Base-by-base conservation (phyloP, 2,113 vertebrate species). In the Alethe diademata region DNA sequence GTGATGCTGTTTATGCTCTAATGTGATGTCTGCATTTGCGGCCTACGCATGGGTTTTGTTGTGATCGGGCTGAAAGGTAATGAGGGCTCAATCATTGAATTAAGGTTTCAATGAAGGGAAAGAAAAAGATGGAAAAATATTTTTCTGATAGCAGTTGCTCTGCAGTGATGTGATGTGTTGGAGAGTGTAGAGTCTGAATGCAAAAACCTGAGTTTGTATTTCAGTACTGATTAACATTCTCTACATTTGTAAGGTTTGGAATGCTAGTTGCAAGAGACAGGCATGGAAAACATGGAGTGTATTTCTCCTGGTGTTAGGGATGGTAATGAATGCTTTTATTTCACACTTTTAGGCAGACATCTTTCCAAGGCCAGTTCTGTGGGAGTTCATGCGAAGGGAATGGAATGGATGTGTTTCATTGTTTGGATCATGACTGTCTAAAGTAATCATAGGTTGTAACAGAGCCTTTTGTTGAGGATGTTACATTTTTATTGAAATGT, bases 251-350 rank as follows among this genome's bases (percentile, higher is more conserved):
- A 25, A 48, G 25, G 23, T 81, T 81, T 65, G 61, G 31, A 48
- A 42, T 17, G 35, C 19, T 72, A 31, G 38, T 81, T 54, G 23
- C 23, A 38, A 31, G 25, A 90, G 40, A 31, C 45, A 35, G 12
- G 18, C 17, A 5, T 28, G 22, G 17, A 42, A 28, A 73, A 58
- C 0, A 1, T 11, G 11, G 18, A 35, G 18, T 8, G 4, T 35
- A 5, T 73, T 81, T 64, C 69, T 65, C 13, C 15, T 40, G 69
- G 4, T 38, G 19, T 40, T 40, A 36, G 78, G 33, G 60, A 28
- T 56, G 45, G 35, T 29, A 81, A 6, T 40, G 35, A 19, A 45
- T 80, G 26, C 23, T 73, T 90, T 91, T 47, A 36, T 91, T 40
- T 78, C 20, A 13, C 19, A 20, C 5, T 69, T 58, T 22, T 4